Evolutionary conservation across 1,140 invertebrate genomes (phyloP).

Genomic region (Solenopsis invicta): DNA sequence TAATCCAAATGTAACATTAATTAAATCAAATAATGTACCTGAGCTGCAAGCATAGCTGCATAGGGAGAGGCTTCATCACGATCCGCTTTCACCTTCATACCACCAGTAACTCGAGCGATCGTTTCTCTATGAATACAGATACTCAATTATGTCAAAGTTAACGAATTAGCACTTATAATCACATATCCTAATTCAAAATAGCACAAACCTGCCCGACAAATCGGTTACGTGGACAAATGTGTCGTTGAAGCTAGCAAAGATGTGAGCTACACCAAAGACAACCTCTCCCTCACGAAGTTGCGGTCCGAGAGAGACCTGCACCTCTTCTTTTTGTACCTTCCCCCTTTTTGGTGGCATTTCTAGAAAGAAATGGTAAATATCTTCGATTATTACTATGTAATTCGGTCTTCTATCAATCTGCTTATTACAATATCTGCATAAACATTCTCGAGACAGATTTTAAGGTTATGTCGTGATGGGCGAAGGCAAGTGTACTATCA

Average conservation of each 20-base stretch:
- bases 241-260: constrained; percentile 99
- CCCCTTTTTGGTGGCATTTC: constrained; percentile 98
- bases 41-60: constrained; percentile 99
- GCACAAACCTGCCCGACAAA: constrained; percentile 95
- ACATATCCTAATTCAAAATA: neutral
- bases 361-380: constrained; percentile 42
- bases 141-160: neutral
- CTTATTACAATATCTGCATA: constrained; percentile 21
- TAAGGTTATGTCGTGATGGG: constrained; percentile 69
- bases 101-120: constrained; percentile 99
- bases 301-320: constrained; percentile 98
- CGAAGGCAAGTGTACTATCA: constrained; percentile 20
- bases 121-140: constrained; percentile 93
- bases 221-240: constrained; percentile 99
- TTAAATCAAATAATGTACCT: constrained; percentile 89
- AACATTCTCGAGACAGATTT: constrained; percentile 44
- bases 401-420: neutral
- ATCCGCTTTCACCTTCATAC: constrained; percentile 99
- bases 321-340: constrained; percentile 98
- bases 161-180: neutral
- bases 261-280: constrained; percentile 99
- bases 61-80: constrained; percentile 99
- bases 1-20: neutral
- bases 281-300: constrained; percentile 99
- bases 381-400: constrained; percentile 1